Evolutionary conservation across 2,113 vertebrate species (phyloP).

Genomic region (Catharus bicknelli): DNA sequence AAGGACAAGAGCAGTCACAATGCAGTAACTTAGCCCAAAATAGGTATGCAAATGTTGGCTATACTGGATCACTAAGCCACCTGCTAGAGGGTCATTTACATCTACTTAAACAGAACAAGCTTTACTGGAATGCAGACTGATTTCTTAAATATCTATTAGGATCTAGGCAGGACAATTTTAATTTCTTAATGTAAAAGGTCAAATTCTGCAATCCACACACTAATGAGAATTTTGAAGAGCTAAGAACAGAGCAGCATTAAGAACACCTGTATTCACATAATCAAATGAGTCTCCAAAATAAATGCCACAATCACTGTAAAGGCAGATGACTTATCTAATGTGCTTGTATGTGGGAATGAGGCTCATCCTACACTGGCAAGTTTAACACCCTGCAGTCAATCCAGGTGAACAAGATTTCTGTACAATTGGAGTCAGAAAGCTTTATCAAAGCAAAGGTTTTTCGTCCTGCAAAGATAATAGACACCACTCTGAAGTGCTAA

Average conservation of each 20-base stretch:
- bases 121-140: not conserved
- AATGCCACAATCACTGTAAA: not conserved
- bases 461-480: not conserved
- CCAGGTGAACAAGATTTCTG: not conserved
- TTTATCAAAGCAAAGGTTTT: not conserved
- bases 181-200: not conserved
- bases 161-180: not conserved
- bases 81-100: constrained; percentile 40
- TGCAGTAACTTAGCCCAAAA: constrained; percentile 31
- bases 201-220: not conserved
- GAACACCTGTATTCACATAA: not conserved
- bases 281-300: not conserved
- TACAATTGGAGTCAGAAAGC: not conserved
- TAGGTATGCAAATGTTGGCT: constrained; percentile 52
- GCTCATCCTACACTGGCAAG: not conserved
- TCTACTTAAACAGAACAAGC: not conserved
- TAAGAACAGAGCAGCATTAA: not conserved
- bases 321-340: not conserved
- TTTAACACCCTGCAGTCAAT: not conserved
- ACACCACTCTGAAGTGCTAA: not conserved
- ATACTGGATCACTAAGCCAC: constrained; percentile 20
- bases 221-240: not conserved
- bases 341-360: not conserved
- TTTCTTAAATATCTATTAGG: not conserved
- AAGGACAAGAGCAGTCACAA: constrained; percentile 52